Percentiles rank a stretch among this genome's conserved stretches.
Evolutionary conservation across 2,797 vertebrate species (phyloP).

Genomic region (Hirundo rustica): DNA sequence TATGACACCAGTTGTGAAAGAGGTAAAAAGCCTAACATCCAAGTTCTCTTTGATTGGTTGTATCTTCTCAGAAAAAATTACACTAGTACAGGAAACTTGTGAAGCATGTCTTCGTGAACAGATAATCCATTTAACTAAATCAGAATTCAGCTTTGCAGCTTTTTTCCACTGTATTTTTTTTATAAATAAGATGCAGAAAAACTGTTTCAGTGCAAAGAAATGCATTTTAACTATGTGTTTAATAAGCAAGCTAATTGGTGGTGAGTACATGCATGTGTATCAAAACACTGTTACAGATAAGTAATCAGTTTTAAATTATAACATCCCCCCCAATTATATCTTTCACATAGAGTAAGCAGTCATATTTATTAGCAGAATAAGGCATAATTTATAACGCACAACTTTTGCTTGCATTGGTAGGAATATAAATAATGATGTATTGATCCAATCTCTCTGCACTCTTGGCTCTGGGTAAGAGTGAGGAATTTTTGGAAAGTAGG

Average conservation of each 20-base stretch:
- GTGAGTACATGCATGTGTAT: slow-evolving; percentile 70
- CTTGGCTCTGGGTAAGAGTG: neutral
- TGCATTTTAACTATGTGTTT: slow-evolving; percentile 52
- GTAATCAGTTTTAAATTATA: slow-evolving; percentile 34
- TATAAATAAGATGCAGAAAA: slow-evolving; percentile 51
- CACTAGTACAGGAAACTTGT: neutral
- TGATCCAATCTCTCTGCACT: neutral
- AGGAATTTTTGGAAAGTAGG: neutral
- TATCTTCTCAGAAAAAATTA: neutral
- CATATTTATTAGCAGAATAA: slow-evolving; percentile 31
- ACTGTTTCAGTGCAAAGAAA: slow-evolving; percentile 51
- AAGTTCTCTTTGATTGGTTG: neutral
- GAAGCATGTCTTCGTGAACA: slow-evolving; percentile 41
- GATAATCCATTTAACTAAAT: slow-evolving; percentile 28
- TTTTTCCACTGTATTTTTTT: slow-evolving; percentile 57
- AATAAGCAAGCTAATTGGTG: slow-evolving; percentile 58
- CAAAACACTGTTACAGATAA: slow-evolving; percentile 59
- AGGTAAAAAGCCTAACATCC: neutral
- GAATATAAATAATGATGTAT: neutral
- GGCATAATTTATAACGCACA: slow-evolving; percentile 50
- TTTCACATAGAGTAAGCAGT: slow-evolving; percentile 21
- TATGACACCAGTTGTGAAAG: neutral
- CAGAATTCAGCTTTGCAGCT: slow-evolving; percentile 21
- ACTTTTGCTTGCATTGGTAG: slow-evolving; percentile 3
- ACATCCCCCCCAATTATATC: neutral